Percentiles rank a stretch among this genome's conserved stretches.
These are phyloP conservation scores for Apotomis betuletana DNA, from an alignment of 2,888 invertebrate genomes.

Conservation along the genomic window DNA sequence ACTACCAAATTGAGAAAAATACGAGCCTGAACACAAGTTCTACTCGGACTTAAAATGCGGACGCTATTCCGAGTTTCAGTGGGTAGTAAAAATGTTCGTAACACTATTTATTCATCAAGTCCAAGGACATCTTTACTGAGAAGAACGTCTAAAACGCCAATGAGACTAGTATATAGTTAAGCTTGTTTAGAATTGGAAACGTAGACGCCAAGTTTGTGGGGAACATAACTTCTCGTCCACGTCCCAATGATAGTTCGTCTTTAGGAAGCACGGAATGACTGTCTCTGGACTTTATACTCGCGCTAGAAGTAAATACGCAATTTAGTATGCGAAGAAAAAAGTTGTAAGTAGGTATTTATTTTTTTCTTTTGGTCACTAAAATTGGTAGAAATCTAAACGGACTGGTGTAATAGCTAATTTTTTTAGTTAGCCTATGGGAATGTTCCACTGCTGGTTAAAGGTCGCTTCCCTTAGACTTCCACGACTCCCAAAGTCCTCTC, in stretches of 20 bases:
- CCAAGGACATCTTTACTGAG: not conserved
- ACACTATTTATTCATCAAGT: slow-evolving; percentile 26
- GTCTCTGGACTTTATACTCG: not conserved
- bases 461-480: too few relatives aligned
- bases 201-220: not conserved
- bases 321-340: too few relatives aligned
- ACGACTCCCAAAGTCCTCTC: too few relatives aligned
- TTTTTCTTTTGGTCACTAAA: too few relatives aligned
- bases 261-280: not conserved
- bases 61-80: slow-evolving; percentile 1
- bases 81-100: slow-evolving; percentile 25
- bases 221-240: slow-evolving; percentile 17
- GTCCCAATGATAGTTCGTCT: slow-evolving; percentile 7
- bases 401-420: too few relatives aligned
- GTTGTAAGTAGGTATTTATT: too few relatives aligned
- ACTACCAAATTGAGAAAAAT: slow-evolving; percentile 4
- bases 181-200: not conserved
- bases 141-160: not conserved
- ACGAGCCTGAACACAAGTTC: not conserved
- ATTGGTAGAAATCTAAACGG: too few relatives aligned
- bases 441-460: too few relatives aligned
- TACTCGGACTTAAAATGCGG: slow-evolving; percentile 3
- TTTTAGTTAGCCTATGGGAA: too few relatives aligned
- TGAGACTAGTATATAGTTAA: not conserved
- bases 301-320: too few relatives aligned